Base-by-base conservation (phyloP, 2,888 invertebrate genomes). In the Suillia variegata region DNA sequence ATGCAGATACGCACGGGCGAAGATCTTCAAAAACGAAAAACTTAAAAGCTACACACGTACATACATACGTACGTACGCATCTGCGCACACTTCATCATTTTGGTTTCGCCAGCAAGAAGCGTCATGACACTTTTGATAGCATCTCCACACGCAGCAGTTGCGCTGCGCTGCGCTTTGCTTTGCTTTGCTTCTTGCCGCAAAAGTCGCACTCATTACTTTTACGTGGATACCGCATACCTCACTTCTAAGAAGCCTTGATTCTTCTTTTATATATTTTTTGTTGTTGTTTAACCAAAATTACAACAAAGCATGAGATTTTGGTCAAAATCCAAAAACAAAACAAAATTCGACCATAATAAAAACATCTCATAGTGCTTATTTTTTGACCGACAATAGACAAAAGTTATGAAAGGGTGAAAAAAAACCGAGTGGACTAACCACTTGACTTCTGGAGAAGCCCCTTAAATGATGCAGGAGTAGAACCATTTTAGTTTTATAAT, bases 61-160 rank as follows among this genome's bases (percentile, higher is more conserved):
- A 38, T 38, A n/a, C 13, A 38, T 8, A 38, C 8, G n/a, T 38
- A 38, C 38, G n/a, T 6, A 45, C 45, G 45, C 45, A 45, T 18
- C 45, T 45, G 45, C 45, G 18, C 45, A 20, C 45, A 45, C 45
- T 45, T 20, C 3, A 45, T 45, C 45, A 45, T 45, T 17, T 45
- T 20, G n/a, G n/a, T n/a, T n/a, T n/a, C n/a, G n/a, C n/a, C n/a
- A n/a, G 45, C 17, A 38, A n/a, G n/a, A 12, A 12, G 31, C 12
- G 15, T 13, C 45, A 45, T 45, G 45, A 45, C 45, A 45, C 45
- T 17, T 45, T 45, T 45, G 45, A 45, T 45, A 45, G 45, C 45
- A 45, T 45, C 45, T 45, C 45, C 18, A 18, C 18, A 17, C 20
- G 18, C 45, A 45, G 3, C 3, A 5, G 3, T 17, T 18, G 45